Percentiles rank a stretch among this genome's conserved stretches.
Conservation (phyloP, 2,113 vertebrate genomes). For the Alouatta palliata region DNA sequence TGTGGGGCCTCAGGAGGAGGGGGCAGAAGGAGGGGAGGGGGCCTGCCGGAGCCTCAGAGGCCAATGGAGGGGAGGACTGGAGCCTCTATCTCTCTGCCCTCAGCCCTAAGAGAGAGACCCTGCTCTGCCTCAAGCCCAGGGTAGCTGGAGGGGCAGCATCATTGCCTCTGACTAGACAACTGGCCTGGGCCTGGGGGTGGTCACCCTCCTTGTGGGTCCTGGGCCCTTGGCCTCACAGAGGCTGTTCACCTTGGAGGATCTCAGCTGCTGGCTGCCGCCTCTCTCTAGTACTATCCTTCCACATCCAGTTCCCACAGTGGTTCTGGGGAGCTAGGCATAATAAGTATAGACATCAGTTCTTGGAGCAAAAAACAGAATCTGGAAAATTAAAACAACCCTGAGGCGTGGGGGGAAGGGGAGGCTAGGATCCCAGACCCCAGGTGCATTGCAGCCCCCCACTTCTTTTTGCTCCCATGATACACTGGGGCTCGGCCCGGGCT, state of each 20-base stretch:
- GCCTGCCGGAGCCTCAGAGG: slow-evolving; percentile 35
- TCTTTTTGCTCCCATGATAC: neutral
- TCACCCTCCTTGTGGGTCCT: neutral
- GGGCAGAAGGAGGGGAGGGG: slow-evolving; percentile 29
- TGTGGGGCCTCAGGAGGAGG: slow-evolving; percentile 51
- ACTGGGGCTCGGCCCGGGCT: neutral
- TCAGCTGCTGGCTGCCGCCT: neutral
- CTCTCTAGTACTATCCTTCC: neutral
- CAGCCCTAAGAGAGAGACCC: neutral
- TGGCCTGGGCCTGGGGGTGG: neutral
- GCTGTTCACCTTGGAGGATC: neutral
- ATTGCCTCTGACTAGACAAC: neutral
- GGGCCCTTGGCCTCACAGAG: neutral
- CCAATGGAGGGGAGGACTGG: neutral
- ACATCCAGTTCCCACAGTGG: neutral
- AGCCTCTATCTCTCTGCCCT: slow-evolving; percentile 49
- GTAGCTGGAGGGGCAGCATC: neutral
- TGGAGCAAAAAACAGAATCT: neutral
- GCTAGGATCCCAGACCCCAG: neutral
- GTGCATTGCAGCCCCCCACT: neutral
- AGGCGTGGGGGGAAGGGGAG: neutral
- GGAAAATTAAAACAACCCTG: slow-evolving; percentile 7
- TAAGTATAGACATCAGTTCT: neutral
- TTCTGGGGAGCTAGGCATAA: slow-evolving; percentile 24
- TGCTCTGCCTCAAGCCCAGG: neutral